Evolutionary conservation across 2,797 vertebrate species (phyloP).

Genomic region (Sebastes hubbsi): DNA sequence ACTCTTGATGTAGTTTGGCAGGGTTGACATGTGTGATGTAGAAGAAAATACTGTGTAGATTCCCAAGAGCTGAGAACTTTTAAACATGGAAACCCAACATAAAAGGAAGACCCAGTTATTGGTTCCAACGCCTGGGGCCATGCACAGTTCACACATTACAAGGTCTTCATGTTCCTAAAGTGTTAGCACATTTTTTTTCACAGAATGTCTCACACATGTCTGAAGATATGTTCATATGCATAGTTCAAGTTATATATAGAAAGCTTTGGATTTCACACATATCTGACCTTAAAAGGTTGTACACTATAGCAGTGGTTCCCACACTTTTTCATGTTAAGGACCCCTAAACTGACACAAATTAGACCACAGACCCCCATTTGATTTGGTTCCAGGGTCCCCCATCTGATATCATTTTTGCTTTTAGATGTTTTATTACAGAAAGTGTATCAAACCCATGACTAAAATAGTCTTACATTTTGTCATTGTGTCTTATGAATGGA

Average conservation of each 20-base stretch:
- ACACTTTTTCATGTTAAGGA: rapidly evolving
- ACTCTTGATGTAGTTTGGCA: slow-evolving; percentile 25
- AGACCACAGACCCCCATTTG: too few relatives aligned
- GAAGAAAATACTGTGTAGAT: slow-evolving; percentile 15
- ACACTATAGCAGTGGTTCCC: background rate
- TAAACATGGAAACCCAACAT: slow-evolving; percentile 28
- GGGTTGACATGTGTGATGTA: slow-evolving; percentile 8
- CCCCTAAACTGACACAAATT: too few relatives aligned
- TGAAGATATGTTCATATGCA: background rate
- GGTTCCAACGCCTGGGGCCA: slow-evolving; percentile 32
- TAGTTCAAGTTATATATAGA: background rate
- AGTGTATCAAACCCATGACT: too few relatives aligned
- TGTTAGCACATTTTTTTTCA: slow-evolving; percentile 41
- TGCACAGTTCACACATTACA: slow-evolving; percentile 9
- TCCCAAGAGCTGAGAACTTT: slow-evolving; percentile 32
- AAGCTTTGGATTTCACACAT: background rate
- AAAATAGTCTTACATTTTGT: too few relatives aligned
- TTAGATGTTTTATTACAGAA: too few relatives aligned
- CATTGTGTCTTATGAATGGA: too few relatives aligned
- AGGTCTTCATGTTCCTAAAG: slow-evolving; percentile 24
- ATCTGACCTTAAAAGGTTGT: background rate
- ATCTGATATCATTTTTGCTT: too few relatives aligned
- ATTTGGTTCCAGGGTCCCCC: too few relatives aligned
- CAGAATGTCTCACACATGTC: background rate
- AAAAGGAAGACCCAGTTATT: slow-evolving; percentile 41